phyloP scores from a whole-genome alignment of 1,140 invertebrate genomes.

The Drosophila miranda region DNA sequence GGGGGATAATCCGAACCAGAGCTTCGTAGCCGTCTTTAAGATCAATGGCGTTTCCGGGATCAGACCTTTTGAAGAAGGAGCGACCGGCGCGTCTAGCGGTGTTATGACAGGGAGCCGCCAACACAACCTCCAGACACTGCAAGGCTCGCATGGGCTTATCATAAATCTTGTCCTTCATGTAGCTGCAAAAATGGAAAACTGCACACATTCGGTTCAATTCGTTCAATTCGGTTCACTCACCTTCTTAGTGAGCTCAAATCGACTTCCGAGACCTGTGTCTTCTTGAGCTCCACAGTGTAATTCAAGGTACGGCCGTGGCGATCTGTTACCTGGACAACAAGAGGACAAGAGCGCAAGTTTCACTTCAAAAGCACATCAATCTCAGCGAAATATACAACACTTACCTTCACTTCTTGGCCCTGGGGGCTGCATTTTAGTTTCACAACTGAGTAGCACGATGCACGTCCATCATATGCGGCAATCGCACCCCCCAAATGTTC shows the following conservation, averaged over 20 bases:
- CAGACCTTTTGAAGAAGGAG: slow-evolving; percentile 73
- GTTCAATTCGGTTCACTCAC: slow-evolving; percentile 55
- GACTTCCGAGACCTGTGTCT: slow-evolving; percentile 84
- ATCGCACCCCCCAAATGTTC: slow-evolving; percentile 59
- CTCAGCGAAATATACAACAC: background rate
- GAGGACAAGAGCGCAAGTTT: no score
- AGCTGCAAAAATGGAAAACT: slow-evolving; percentile 40
- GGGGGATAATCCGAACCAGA: slow-evolving; percentile 86
- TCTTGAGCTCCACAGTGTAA: slow-evolving; percentile 85
- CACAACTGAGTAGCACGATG: slow-evolving; percentile 70
- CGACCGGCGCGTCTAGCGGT: no score
- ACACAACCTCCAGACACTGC: slow-evolving; percentile 84
- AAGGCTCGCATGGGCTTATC: slow-evolving; percentile 85
- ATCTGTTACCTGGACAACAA: slow-evolving; percentile 51
- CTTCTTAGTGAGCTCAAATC: slow-evolving; percentile 82
- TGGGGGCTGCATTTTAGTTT: slow-evolving; percentile 16
- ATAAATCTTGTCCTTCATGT: slow-evolving; percentile 66
- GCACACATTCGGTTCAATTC: no score
- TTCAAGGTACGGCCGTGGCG: slow-evolving; percentile 59
- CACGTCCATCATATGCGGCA: slow-evolving; percentile 89
- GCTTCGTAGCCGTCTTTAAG: slow-evolving; percentile 87
- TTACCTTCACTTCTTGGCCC: slow-evolving; percentile 50
- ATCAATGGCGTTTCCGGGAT: slow-evolving; percentile 26
- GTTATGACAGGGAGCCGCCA: slow-evolving; percentile 83
- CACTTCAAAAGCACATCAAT: no score